Evolutionary conservation across 92 coral and sea anemone species (phyloP).

Genomic region (Muricea muricata): DNA sequence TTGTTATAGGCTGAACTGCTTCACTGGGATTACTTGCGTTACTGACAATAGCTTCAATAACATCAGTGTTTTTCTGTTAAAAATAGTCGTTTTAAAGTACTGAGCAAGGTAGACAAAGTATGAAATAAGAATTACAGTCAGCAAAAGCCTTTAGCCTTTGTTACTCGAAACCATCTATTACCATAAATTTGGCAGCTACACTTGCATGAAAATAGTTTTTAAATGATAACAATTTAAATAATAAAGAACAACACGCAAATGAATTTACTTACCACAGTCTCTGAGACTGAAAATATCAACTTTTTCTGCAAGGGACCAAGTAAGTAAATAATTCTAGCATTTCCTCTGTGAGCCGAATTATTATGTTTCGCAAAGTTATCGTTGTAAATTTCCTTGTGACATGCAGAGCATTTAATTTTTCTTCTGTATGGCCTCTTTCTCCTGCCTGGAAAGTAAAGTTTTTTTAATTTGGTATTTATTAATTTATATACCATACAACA

Average conservation of each 20-base stretch:
- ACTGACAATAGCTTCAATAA: no score
- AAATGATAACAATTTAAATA: neutral
- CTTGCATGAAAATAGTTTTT: neutral
- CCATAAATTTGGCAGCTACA: neutral
- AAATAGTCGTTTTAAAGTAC: neutral
- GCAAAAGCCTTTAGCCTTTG: no score
- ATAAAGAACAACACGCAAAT: neutral
- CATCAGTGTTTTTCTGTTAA: no score
- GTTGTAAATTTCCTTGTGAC: slow-evolving; percentile 21
- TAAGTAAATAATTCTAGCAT: slow-evolving; percentile 6
- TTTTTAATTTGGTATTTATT: no score
- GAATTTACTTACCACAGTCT: neutral
- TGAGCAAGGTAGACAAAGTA: no score
- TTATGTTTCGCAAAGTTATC: slow-evolving; percentile 40
- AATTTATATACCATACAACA: no score
- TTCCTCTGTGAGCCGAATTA: slow-evolving; percentile 9
- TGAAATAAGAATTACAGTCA: no score
- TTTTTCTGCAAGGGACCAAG: slow-evolving; percentile 26
- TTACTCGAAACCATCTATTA: no score
- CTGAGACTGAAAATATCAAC: no score
- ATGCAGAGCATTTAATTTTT: slow-evolving; percentile 34
- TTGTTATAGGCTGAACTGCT: slow-evolving; percentile 5
- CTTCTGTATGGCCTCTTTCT: slow-evolving; percentile 5
- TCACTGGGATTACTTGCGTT: neutral
- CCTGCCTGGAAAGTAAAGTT: no score